Evolutionary conservation across 1,140 invertebrate genomes (phyloP), one percentile per base, ranked within the genome.

Genomic region (Monochamus saltuarius): DNA sequence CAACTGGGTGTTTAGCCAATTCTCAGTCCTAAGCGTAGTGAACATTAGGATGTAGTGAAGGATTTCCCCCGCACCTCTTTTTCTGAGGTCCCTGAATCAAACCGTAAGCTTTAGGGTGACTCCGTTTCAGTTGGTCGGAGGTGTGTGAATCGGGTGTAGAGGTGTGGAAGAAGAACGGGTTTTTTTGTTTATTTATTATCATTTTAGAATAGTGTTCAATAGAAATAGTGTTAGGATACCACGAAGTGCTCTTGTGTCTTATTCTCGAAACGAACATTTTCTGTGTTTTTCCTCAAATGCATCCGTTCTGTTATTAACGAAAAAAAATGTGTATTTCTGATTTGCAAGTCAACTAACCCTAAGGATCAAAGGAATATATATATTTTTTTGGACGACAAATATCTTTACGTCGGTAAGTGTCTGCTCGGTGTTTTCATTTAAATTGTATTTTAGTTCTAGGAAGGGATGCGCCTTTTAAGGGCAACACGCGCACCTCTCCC

Each of bases 141-240:
- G 67, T 53, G 59, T 60, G 56, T 56, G 57, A 53, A 61, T 47
- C 39, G 56, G 62, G 52, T 59, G 67, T 56, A 50, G 62, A 51
- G 56, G 42, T 56, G 55, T 45, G 54, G 36, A 49, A 35, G 59
- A 54, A 46, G 52, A 57, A 40, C 37, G 46, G 56, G 58, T 60
- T 43, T 66, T 69, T 67, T 67, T 69, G 65, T 69, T 69, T 69
- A 56, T 67, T 69, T 66, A 45, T 55, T 51, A 42, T 59, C 56
- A 64, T 64, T 60, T 47, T 35, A 47, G 55, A 36, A 45, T 56
- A 58, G 67, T 67, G 62, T 66, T 60, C 60, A 51, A 22, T 60
- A 62, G 50, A 43, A 10, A 11, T 62, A 60, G 64, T 62, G 59
- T 65, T 61, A 61, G 53, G 54, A 65, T 60, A 61, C 59, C 63